Percentiles rank a stretch among this genome's conserved stretches.
These are phyloP conservation scores for Drosophila percnosoma DNA, from an alignment of 2,888 invertebrate genomes.

Conservation along the genomic window DNA sequence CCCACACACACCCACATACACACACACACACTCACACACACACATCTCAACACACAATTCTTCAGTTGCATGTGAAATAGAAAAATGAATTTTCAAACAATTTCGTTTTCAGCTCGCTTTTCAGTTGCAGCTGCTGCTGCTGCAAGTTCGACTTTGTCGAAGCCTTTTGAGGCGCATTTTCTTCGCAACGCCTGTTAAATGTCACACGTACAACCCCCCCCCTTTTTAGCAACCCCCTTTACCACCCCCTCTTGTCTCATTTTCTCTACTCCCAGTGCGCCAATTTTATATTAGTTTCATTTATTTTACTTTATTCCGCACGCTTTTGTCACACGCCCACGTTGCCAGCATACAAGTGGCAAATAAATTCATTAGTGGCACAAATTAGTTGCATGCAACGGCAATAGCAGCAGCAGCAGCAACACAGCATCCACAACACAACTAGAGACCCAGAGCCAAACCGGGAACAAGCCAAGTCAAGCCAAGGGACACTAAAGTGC, in stretches of 20 bases:
- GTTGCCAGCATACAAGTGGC: slow-evolving; percentile 79
- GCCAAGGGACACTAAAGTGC: slow-evolving; percentile 78
- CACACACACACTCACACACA: background rate
- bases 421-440: slow-evolving; percentile 15
- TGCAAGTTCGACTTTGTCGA: slow-evolving; percentile 41
- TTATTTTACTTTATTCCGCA: slow-evolving; percentile 71
- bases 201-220: slow-evolving; percentile 23
- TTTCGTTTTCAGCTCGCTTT: slow-evolving; percentile 51
- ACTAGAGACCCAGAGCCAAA: slow-evolving; percentile 12
- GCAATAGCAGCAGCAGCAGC: slow-evolving; percentile 30
- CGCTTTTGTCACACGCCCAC: slow-evolving; percentile 72
- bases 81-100: slow-evolving; percentile 79
- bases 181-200: slow-evolving; percentile 41
- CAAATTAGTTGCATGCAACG: slow-evolving; percentile 80
- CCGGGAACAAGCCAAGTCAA: slow-evolving; percentile 34
- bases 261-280: slow-evolving; percentile 9
- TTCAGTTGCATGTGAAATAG: slow-evolving; percentile 65
- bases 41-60: slow-evolving; percentile 25
- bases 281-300: slow-evolving; percentile 71
- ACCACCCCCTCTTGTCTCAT: background rate
- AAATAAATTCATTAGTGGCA: slow-evolving; percentile 81
- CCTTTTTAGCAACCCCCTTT: background rate
- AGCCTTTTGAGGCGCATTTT: slow-evolving; percentile 36
- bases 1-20: slow-evolving; percentile 9
- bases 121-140: slow-evolving; percentile 43